Conservation (phyloP, 1,140 invertebrate species). For the Sipha flava region DNA sequence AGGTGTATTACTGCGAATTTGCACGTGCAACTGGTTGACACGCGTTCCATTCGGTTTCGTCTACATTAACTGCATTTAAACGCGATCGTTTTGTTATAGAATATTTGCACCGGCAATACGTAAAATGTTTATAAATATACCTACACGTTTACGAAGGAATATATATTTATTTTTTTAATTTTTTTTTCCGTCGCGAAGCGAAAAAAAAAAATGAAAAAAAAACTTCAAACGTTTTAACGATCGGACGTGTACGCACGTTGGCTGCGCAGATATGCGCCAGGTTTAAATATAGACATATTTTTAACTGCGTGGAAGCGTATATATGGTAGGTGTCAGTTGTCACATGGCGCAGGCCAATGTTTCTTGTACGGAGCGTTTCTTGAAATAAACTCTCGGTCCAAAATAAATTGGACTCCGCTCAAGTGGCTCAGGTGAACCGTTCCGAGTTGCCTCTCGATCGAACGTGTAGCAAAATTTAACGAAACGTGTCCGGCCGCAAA, state of each 20-base stretch:
- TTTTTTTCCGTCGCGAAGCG: too few species aligned
- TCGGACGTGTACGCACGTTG: neutral
- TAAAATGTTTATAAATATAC: too few species aligned
- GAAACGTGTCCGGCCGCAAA: neutral
- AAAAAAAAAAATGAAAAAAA: too few species aligned
- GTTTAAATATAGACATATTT: conserved; percentile 5
- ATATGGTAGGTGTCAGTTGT: conserved; percentile 7
- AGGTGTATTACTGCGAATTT: too few species aligned
- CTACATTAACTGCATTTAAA: too few species aligned
- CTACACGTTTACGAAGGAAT: too few species aligned
- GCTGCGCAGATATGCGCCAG: neutral
- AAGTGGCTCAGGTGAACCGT: neutral
- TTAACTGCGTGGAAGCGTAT: neutral
- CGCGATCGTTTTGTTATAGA: too few species aligned
- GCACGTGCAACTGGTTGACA: too few species aligned
- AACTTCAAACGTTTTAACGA: neutral
- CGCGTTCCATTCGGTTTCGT: too few species aligned
- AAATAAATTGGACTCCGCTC: conserved; percentile 8
- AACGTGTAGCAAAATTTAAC: neutral
- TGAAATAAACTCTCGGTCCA: conserved; percentile 1
- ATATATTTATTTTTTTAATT: too few species aligned
- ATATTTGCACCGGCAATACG: too few species aligned
- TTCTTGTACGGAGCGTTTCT: neutral
- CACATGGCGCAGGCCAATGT: neutral
- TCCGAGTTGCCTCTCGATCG: neutral